Base-by-base conservation (phyloP, 2,113 vertebrate species). In the Prinia subflava region DNA sequence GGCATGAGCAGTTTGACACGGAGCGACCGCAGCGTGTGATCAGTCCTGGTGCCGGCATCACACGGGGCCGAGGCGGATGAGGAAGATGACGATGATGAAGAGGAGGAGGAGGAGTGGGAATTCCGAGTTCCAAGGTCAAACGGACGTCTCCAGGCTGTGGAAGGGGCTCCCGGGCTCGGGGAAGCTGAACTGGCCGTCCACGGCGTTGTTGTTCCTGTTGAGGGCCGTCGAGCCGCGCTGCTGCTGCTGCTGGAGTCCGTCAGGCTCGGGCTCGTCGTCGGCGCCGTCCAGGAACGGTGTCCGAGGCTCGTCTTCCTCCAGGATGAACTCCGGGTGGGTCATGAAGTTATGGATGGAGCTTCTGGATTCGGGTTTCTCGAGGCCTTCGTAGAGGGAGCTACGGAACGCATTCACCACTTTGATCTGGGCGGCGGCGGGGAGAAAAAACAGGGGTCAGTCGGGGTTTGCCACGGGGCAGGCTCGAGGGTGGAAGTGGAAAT, bases 341-440 rank as follows among this genome's bases (percentile, higher is more conserved):
- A 99, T 99, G 98, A 99, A 99, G 98, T 96, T 99, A 98, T 99
- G 99, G 98, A 99, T 99, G 98, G 99, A 99, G 98, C 97, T 98
- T 97, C 98, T 98, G 97, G 98, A 99, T 97, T 98, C 98, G 77
- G 99, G 98, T 97, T 99, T 99, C 97, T 99, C 98, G 95, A 99
- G 97, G 97, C 98, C 98, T 97, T 98, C 98, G 14, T 99, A 99
- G 67, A 99, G 96, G 96, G 99, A 99, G 98, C 98, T 99, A 98
- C 99, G 99, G 98, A 99, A 99, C 27, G 99, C 98, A 92, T 98
- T 99, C 97, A 99, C 98, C 98, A 99, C 99, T 97, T 99, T 99
- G 99, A 99, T 99, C 99, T 99, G 16, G 25, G 85, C 37, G 70
- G 91, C 57, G 33, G 12, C 81, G 83, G 80, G 46, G 15, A 39